Base-by-base conservation (phyloP, 2,888 invertebrate genomes). In the Nomada goodeniana region DNA sequence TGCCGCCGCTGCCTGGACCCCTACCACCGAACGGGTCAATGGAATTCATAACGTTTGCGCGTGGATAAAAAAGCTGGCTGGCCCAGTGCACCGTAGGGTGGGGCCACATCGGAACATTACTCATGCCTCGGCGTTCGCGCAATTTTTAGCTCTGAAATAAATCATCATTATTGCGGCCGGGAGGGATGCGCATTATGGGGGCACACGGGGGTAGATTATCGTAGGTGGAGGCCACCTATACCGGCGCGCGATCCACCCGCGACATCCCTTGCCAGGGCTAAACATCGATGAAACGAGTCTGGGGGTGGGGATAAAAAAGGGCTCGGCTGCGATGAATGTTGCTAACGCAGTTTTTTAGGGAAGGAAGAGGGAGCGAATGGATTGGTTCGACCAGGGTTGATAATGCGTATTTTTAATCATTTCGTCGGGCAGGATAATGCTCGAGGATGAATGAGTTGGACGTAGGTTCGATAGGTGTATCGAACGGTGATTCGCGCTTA, bases 151-250 rank as follows among this genome's bases (percentile, higher is more conserved):
- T 93, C 94, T 89, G 94, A 94, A 94, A 95, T 95, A 95, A 95
- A 95, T 95, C 95, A 95, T 95, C 95, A 95, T 95, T 95, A 95
- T 95, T 95, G 90, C 89, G 94, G 94, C 94, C 94, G 47, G 92
- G 93, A 93, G 91, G 91, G 92, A 90, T 91, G 91, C 91, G 91
- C 91, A 92, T 93, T 92, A 91, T 90, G 88, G 90, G 91, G 88
- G 90, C 88, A 36, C 85, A 86, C 90, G 86, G 89, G 91, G 92
- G 91, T 91, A 92, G 92, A 92, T 92, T 92, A 92, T 91, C 91
- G 89, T 89, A 89, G 90, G 88, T 88, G 88, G 88, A 86, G 86
- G 80, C 88, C 86, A 23, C 57, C n/a, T 23, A 18, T 36, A 52
- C 29, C 23, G 42, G 18, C 20, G 0, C 68, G 18, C 29, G 44